Conservation (phyloP, 2,113 vertebrate genomes). For the Oryzias woworae region DNA sequence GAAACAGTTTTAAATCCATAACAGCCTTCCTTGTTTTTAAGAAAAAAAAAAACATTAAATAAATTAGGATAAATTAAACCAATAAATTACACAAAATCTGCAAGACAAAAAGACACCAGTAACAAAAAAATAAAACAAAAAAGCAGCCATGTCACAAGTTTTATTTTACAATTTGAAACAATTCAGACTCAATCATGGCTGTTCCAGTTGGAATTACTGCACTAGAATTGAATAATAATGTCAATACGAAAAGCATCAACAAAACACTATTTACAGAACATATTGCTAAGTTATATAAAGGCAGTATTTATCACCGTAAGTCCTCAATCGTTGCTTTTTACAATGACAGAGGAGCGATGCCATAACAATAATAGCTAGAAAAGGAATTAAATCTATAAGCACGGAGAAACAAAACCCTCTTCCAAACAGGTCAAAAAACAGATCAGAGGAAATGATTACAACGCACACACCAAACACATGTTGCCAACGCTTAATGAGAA, state of each 20-base stretch:
- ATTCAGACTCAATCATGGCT: conserved; percentile 60
- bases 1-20: conserved; percentile 86
- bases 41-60: conserved; percentile 90
- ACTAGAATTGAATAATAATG: conserved; percentile 78
- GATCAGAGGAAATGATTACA: conserved; percentile 60
- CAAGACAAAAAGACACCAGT: conserved; percentile 90
- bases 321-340: conserved; percentile 64
- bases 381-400: conserved; percentile 55
- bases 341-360: conserved; percentile 56
- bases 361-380: conserved; percentile 33
- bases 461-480: conserved; percentile 54
- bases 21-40: conserved; percentile 83
- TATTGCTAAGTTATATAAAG: conserved; percentile 99
- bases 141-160: conserved; percentile 66
- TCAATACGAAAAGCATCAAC: conserved; percentile 91
- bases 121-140: conserved; percentile 85
- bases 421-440: conserved; percentile 70
- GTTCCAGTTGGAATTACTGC: conserved; percentile 67
- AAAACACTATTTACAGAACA: conserved; percentile 96
- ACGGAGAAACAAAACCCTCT: conserved; percentile 61
- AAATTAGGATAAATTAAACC: conserved; percentile 99
- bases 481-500: conserved; percentile 73
- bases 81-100: conserved; percentile 99
- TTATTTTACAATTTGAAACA: conserved; percentile 58
- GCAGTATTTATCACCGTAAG: conserved; percentile 89